Conservation (phyloP, 2,888 invertebrate genomes). For the Gastracanthus pulcherrimus region DNA sequence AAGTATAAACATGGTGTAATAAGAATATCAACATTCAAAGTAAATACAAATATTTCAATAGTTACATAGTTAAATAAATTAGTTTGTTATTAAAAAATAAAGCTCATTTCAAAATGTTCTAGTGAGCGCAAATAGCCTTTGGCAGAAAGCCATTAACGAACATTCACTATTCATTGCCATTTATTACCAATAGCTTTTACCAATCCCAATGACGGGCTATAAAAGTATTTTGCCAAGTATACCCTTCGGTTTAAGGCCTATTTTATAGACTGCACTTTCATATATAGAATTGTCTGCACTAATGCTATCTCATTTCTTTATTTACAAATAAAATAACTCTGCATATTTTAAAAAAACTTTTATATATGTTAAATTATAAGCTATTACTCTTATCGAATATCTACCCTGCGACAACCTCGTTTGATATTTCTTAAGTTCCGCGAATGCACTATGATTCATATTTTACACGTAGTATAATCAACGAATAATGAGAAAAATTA, state of each 20-base stretch:
- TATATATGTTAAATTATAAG: background rate
- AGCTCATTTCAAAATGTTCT: background rate
- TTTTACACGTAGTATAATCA: too few species aligned
- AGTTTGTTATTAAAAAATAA: background rate
- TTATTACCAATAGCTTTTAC: background rate
- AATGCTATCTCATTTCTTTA: too few species aligned
- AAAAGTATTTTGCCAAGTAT: conserved; percentile 4
- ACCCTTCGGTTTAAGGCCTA: background rate
- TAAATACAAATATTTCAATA: too few species aligned
- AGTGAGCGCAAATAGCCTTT: background rate
- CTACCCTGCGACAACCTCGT: too few species aligned
- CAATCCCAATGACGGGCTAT: background rate
- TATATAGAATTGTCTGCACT: background rate
- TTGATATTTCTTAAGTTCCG: too few species aligned
- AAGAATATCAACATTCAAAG: too few species aligned
- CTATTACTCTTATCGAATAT: too few species aligned
- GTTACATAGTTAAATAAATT: too few species aligned
- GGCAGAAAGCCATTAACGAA: conserved; percentile 14
- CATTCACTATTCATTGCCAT: background rate
- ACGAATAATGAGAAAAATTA: too few species aligned
- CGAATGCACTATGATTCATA: too few species aligned
- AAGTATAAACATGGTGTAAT: too few species aligned
- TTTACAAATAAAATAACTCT: background rate
- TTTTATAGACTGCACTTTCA: background rate
- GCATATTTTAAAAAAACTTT: background rate